Base-by-base conservation (phyloP, 1,140 invertebrate species). In the Vanessa tameamea region DNA sequence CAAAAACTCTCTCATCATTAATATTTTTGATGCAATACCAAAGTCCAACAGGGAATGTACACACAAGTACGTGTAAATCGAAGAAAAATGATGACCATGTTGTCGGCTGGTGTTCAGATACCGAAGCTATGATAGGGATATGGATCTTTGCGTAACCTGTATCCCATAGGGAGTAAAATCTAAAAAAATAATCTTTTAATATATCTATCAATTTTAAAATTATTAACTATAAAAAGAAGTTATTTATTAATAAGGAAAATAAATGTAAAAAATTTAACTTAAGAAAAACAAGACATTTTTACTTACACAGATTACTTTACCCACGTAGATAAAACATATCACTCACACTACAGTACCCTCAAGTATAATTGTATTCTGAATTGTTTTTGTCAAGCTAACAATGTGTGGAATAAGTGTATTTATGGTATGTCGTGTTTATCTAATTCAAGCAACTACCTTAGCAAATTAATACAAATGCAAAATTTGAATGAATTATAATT, bases 51-150 rank as follows among this genome's bases (percentile, higher is more conserved):
- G 99, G 99, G 93, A 99, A 99, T 0, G 98, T 97, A 79, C 97
- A 96, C 0, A 99, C 97, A 20, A 99, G 94, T 77, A 99, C 97
- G 87, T 99, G 99, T n/a, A 99, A 94, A 93, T 99, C 99, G 92
- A 99, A 99, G 95, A 99, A 99, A 92, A 99, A 99, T 3, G 98
- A 99, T 82, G 98, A 98, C 99, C 99, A 99, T 0, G 99, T 99
- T 0, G 99, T 99, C 0, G 99, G 99, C 91, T 99, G 99, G 96
- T 99, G 99, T 91, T 99, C 99, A 1, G 98, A 99, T 15, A 99
- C 99, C 4, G 98, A 99, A 1, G 99, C 99, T 84, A 99, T 99
- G 85, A 99, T 99, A 1, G 99, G 99, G 88, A 99, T 99, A 92
- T 99, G 99, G 86, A 99, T 99, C 93, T 99, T 99, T 4, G 99